These are phyloP conservation scores for Lepus europaeus DNA, from an alignment of 2,113 vertebrate species.

Conservation along the genomic window DNA sequence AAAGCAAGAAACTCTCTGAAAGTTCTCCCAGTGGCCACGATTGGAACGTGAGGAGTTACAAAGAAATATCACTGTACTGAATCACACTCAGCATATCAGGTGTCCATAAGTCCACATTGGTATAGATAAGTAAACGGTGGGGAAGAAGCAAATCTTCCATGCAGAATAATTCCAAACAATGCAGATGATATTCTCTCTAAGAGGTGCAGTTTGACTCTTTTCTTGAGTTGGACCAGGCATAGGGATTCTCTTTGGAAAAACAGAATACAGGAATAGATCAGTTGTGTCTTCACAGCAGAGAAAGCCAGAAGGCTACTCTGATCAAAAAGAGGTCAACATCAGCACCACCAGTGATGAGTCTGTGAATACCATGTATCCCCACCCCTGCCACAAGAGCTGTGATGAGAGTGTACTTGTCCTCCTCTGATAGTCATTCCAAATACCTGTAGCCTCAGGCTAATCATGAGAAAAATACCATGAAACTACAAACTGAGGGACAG, in stretches of 20 bases:
- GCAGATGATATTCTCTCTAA: neutral
- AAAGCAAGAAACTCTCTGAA: neutral
- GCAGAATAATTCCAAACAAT: neutral
- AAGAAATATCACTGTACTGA: neutral
- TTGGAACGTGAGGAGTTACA: neutral
- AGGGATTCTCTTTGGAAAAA: neutral
- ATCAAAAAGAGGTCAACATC: accelerated
- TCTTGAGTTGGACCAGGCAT: neutral
- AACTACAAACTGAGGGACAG: neutral
- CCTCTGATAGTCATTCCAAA: neutral
- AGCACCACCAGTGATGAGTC: neutral
- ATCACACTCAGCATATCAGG: neutral
- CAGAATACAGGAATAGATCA: neutral
- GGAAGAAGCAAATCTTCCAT: neutral
- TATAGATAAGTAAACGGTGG: neutral
- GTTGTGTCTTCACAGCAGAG: neutral
- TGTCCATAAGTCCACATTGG: neutral
- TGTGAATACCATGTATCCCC: accelerated
- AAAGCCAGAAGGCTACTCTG: neutral
- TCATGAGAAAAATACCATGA: neutral
- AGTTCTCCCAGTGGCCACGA: neutral
- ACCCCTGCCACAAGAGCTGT: too few relatives aligned
- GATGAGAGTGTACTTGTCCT: neutral
- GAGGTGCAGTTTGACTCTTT: neutral
- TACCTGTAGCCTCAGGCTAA: neutral